Evolutionary conservation across 2,797 vertebrate genomes (phyloP), one percentile per base, ranked within the genome.

Genomic region (Catharus ustulatus): DNA sequence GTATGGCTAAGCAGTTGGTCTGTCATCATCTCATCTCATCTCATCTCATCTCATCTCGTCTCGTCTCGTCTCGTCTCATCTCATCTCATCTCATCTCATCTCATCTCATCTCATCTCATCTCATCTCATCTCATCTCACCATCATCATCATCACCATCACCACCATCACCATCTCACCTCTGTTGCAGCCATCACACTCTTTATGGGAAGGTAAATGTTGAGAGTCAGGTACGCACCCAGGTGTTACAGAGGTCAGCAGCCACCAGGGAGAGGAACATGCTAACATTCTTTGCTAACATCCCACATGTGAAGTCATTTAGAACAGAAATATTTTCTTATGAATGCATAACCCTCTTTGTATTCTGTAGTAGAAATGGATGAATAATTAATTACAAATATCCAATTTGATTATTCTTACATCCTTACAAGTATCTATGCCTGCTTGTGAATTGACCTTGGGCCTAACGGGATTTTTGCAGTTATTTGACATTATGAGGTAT

Each of bases 371-470:
- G 68, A 91, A 93, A 87, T 36, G 32, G 22, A 94, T 95, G 73
- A 97, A 93, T 94, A 92, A 97, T 91, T 95, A 40, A 90, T 92
- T 62, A 77, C 34, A 87, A 95, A 89, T 75, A 92, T 71, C 24
- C 26, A 68, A 68, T 62, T 85, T 83, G 69, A 93, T 93, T 94
- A 92, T 84, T 95, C n/a, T 85, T 84, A 77, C 42, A 80, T 63
- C 34, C 72, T 92, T 85, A 83, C 43, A 94, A 89, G 83, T 80
- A 71, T 62, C 75, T 92, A 72, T 2, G 2, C 27, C 32, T 84
- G 69, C 66, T 84, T 92, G 51, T 68, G 51, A 86, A 88, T 62
- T 73, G 92, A 93, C 69, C 62, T 87, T 76, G 45, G 51, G 43
- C 49, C 63, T 73, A 92, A 89, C 46, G 77, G 57, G 73, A 88